A percentile compares a stretch with the other conserved stretches of the same genome.
Conservation (phyloP, 2,797 vertebrate genomes). For the Sternotherus odoratus region DNA sequence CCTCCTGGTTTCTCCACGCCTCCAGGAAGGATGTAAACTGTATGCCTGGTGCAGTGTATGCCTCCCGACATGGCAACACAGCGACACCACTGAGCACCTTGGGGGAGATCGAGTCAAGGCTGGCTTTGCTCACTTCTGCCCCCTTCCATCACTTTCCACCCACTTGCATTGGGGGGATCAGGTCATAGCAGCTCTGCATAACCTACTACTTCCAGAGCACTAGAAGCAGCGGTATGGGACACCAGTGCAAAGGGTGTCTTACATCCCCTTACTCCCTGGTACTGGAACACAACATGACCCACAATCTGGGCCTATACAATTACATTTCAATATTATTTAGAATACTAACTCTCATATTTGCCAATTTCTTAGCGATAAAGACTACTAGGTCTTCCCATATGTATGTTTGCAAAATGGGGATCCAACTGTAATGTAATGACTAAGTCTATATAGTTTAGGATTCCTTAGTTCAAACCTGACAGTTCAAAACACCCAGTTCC, state of each 20-base stretch:
- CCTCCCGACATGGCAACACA: accelerated
- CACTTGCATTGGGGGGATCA: not conserved
- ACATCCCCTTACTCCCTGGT: not conserved
- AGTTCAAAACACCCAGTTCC: no score
- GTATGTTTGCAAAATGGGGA: not conserved
- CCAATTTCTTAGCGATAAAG: not conserved
- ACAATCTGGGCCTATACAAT: not conserved
- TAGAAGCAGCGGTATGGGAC: not conserved
- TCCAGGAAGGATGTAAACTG: not conserved
- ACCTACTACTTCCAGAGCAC: not conserved
- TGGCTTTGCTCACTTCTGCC: not conserved
- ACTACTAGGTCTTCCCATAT: not conserved
- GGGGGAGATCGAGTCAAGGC: not conserved
- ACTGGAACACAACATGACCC: not conserved
- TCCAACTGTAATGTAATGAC: not conserved
- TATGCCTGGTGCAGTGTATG: not conserved
- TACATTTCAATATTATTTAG: not conserved
- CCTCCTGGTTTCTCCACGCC: not conserved
- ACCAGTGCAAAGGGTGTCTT: not conserved
- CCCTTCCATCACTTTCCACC: not conserved
- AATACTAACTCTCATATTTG: not conserved
- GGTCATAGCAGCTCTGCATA: not conserved
- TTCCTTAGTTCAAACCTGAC: no score
- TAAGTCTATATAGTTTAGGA: no score
- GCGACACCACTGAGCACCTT: not conserved